Conservation (phyloP, 2,113 vertebrate genomes). For the Tyrannus savana region DNA sequence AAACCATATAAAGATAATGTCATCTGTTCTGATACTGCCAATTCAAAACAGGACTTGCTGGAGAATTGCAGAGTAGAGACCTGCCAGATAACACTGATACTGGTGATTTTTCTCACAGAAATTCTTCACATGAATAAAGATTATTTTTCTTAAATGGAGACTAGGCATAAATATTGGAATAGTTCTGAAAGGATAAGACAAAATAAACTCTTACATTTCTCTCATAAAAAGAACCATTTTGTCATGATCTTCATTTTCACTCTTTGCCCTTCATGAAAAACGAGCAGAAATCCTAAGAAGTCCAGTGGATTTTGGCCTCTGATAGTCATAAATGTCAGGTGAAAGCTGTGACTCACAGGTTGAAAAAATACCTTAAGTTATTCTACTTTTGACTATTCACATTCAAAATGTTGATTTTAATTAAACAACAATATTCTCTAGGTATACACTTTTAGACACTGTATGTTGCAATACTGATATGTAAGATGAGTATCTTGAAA, state of each 20-base stretch:
- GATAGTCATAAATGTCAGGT: neutral
- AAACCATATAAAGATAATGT: slow-evolving; percentile 65
- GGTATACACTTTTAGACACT: neutral
- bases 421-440: neutral
- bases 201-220: neutral
- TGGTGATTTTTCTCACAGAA: slow-evolving; percentile 28
- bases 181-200: neutral
- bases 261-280: neutral
- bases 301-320: neutral
- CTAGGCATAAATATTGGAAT: neutral
- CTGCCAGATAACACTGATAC: slow-evolving; percentile 65
- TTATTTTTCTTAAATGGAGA: neutral
- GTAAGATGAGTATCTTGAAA: neutral
- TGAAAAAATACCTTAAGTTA: neutral
- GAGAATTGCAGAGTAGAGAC: slow-evolving; percentile 48
- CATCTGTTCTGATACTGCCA: slow-evolving; percentile 59
- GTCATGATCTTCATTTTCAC: neutral
- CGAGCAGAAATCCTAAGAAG: neutral
- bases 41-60: slow-evolving; percentile 35
- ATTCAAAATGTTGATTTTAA: neutral
- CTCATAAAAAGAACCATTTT: neutral
- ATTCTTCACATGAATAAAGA: slow-evolving; percentile 64
- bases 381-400: neutral
- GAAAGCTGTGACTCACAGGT: neutral
- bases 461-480: accelerated